phyloP scores from a whole-genome alignment of 2,888 invertebrate genomes.

The Notodonta dromedarius region DNA sequence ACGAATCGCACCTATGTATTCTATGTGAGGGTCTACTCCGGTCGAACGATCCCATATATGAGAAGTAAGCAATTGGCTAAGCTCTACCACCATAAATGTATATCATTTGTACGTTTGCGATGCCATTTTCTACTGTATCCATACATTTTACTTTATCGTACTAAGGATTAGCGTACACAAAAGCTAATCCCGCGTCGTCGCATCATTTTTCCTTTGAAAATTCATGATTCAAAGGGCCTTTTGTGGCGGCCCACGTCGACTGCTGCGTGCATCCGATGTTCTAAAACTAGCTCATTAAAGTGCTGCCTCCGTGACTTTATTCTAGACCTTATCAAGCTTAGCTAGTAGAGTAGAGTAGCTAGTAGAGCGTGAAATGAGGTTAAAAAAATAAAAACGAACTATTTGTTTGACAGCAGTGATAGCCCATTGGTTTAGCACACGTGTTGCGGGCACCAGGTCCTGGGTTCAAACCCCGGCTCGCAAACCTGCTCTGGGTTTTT shows the following conservation, averaged over 20 bases:
- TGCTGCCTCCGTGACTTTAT: constrained; percentile 49
- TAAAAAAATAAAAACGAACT: background rate
- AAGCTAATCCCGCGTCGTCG: constrained; percentile 10
- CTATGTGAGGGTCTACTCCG: too few relatives aligned
- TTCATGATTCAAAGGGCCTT: constrained; percentile 54
- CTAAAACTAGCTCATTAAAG: constrained; percentile 71
- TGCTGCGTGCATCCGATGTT: constrained; percentile 52
- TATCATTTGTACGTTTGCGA: too few relatives aligned
- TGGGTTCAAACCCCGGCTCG: too few relatives aligned
- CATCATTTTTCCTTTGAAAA: constrained; percentile 62
- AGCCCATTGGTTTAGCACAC: too few relatives aligned
- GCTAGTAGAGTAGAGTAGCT: too few relatives aligned
- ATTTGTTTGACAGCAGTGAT: background rate
- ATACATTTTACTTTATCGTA: background rate
- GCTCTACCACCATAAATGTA: too few relatives aligned
- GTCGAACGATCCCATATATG: too few relatives aligned
- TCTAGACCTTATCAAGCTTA: background rate
- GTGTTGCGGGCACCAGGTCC: too few relatives aligned
- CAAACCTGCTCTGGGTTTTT: too few relatives aligned
- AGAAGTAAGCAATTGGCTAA: too few relatives aligned
- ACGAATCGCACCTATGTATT: too few relatives aligned
- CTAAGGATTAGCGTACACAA: constrained; percentile 7
- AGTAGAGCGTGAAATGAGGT: background rate
- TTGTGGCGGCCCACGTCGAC: constrained; percentile 46
- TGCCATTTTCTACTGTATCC: too few relatives aligned